A percentile compares a stretch with the other conserved stretches of the same genome.
Conservation (phyloP, 1,140 invertebrate species). For the Chymomyza costata region DNA sequence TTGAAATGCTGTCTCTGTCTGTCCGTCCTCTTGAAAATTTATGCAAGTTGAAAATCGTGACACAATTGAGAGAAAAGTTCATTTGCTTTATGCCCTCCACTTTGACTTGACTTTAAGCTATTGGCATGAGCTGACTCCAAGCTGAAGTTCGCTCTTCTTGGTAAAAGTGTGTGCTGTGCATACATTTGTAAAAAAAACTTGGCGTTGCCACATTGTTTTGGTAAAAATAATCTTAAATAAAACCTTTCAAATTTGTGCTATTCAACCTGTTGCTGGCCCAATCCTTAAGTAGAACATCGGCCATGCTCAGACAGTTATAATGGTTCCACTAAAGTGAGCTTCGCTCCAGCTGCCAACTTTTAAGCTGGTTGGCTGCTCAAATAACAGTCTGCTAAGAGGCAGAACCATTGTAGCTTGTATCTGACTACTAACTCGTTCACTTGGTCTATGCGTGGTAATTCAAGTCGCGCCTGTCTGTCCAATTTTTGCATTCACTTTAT, state of each 20-base stretch:
- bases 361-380: neutral
- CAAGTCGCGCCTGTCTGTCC: constrained; percentile 25
- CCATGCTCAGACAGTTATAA: constrained; percentile 21
- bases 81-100: constrained; percentile 27
- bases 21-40: constrained; percentile 33
- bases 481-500: constrained; percentile 47
- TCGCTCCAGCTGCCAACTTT: constrained; percentile 27
- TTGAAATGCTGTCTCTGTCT: neutral
- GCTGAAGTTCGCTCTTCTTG: neutral
- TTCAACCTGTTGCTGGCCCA: neutral
- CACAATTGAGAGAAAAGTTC: constrained; percentile 60
- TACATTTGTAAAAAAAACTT: constrained; percentile 21
- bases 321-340: constrained; percentile 42
- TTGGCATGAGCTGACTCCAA: constrained; percentile 21
- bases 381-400: constrained; percentile 36
- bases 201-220: too few species aligned
- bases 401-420: constrained; percentile 49
- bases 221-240: constrained; percentile 14
- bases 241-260: neutral
- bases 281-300: constrained; percentile 28
- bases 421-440: too few species aligned
- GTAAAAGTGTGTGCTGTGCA: constrained; percentile 8
- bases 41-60: constrained; percentile 69
- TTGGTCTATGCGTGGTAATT: constrained; percentile 58
- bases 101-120: constrained; percentile 33